Conservation (phyloP, 1,140 invertebrate species). For the Leptinotarsa defecta region DNA sequence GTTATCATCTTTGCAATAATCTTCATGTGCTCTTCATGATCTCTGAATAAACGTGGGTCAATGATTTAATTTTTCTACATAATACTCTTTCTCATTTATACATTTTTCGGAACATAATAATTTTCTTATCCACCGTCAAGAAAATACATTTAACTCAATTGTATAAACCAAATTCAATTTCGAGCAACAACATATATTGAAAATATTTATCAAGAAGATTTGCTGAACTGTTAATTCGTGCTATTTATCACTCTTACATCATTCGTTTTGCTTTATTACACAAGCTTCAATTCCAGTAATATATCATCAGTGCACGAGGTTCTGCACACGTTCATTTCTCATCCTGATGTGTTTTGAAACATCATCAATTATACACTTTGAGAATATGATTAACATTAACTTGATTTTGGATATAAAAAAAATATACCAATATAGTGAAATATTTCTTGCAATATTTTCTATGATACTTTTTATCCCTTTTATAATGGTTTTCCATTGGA, state of each 20-base stretch:
- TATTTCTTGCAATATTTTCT: background rate
- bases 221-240: background rate
- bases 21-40: no score
- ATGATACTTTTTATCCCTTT: background rate
- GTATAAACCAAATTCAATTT: background rate
- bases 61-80: no score
- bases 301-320: background rate
- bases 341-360: background rate
- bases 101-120: background rate
- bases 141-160: background rate
- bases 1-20: no score
- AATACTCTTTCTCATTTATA: background rate
- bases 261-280: background rate
- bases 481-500: background rate
- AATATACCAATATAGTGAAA: background rate
- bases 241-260: background rate
- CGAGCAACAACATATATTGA: background rate
- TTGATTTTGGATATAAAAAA: background rate
- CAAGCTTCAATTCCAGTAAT: background rate
- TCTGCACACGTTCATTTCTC: background rate
- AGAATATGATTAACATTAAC: background rate
- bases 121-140: background rate
- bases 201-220: background rate
- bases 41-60: no score
- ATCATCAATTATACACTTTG: slow-evolving; percentile 4